Base-by-base conservation (phyloP, 2,113 vertebrate species). In the Brachypteracias leptosomus region DNA sequence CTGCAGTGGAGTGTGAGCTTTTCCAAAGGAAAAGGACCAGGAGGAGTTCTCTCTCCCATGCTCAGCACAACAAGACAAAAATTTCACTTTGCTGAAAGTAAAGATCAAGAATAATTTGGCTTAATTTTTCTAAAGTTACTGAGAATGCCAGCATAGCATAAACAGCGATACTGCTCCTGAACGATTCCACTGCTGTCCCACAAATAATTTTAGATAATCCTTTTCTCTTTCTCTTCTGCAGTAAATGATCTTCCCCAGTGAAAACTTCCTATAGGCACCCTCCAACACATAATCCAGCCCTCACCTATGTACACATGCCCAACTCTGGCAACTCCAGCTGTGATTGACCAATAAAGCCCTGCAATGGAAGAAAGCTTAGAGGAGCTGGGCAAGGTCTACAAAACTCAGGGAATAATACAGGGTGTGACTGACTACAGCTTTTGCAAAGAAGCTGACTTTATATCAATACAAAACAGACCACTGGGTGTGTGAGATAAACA, bases 141-240 rank as follows among this genome's bases (percentile, higher is more conserved):
- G 35, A 75, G 55, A 71, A 59, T 2, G 28, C 35, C 54, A 55
- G 54, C 35, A 47, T 1, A 65, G 55, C 16, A 63, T 5, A 29
- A 92, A 42, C 35, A 57, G 40, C 17, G 11, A 61, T 35, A 36
- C n/a, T 74, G 51, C 57, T 85, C 57, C 33, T 1, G 9, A 63
- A n/a, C 7, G 6, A 62, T 29, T 47, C 36, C 57, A 3, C 36
- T 1, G 0, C 21, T 49, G 24, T 2, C 28, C 15, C 5, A 3
- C 18, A 46, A 25, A 36, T 16, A 62, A 31, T 1, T 67, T 36
- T 6, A 58, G 29, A 36, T 55, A 24, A 66, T 21, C 46, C 11
- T 49, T 78, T 91, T 62, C 25, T 40, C 66, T 25, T 55, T 46
- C 51, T 62, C 33, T 26, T 91, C n/a, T 77, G 44, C 44, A 74